These are phyloP conservation scores for Hydractinia echinata DNA, from an alignment of 30 jellyfish, hydroid and myxozoan genomes.

Conservation along the genomic window DNA sequence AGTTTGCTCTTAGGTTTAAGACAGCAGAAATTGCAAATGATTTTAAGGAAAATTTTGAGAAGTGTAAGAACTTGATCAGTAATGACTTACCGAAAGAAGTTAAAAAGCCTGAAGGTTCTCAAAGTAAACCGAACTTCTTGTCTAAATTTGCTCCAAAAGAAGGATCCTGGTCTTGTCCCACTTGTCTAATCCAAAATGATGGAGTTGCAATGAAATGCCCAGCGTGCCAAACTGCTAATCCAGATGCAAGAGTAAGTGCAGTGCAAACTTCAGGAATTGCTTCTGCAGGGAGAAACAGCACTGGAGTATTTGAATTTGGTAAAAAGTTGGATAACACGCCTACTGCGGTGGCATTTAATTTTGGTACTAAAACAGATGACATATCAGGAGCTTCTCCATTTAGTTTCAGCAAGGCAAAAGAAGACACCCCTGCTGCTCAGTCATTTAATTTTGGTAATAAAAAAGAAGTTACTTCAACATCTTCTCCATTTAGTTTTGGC, in stretches of 20 bases:
- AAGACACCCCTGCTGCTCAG: neutral
- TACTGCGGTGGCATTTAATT: neutral
- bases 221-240: conserved; percentile 36
- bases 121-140: neutral
- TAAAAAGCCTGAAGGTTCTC: neutral
- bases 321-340: neutral
- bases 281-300: no score
- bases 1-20: conserved; percentile 59
- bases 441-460: neutral
- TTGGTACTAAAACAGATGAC: neutral
- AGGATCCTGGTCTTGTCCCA: conserved; percentile 30
- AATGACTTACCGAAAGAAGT: neutral
- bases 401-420: neutral
- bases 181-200: conserved; percentile 26
- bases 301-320: neutral
- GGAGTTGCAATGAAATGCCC: neutral
- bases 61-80: conserved; percentile 6
- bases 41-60: conserved; percentile 42
- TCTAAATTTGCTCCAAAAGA: conserved; percentile 30
- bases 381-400: neutral
- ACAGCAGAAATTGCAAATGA: conserved; percentile 27
- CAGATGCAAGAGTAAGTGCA: conserved; percentile 10
- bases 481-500: neutral
- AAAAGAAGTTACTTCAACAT: neutral
- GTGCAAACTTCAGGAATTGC: neutral